phyloP scores from a whole-genome alignment of 2,797 vertebrate genomes.

The Lemur catta region DNA sequence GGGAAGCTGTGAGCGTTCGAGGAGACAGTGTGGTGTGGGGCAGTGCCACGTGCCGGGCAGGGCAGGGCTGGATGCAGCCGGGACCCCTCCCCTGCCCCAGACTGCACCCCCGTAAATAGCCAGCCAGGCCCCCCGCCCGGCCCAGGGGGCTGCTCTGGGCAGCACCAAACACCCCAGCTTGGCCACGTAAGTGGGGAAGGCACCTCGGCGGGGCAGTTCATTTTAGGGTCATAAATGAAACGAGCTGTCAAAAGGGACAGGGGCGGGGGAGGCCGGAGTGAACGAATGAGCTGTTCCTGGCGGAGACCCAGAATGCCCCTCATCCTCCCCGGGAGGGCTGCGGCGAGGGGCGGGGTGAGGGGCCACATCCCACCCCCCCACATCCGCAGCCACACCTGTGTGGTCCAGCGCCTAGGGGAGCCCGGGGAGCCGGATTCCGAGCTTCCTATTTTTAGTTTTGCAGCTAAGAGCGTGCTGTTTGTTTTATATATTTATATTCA shows the following conservation, averaged over 20 bases:
- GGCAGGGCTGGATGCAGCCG: neutral
- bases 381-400: constrained; percentile 23
- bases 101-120: neutral
- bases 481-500: constrained; percentile 42
- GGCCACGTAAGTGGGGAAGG: constrained; percentile 22
- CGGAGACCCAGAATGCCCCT: constrained; percentile 59
- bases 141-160: neutral
- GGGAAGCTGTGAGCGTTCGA: neutral
- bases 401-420: constrained; percentile 50
- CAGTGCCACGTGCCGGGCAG: neutral
- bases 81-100: neutral
- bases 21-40: neutral
- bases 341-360: neutral
- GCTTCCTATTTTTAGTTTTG: constrained; percentile 66
- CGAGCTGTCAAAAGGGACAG: constrained; percentile 75
- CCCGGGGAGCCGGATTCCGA: constrained; percentile 2
- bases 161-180: constrained; percentile 60
- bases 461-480: neutral
- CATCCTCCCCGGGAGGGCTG: constrained; percentile 19
- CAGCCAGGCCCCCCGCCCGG: neutral
- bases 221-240: constrained; percentile 81
- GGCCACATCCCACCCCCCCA: neutral
- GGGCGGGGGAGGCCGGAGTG: constrained; percentile 52
- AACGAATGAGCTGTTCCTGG: constrained; percentile 81
- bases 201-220: constrained; percentile 74